Base-by-base conservation (phyloP, 2,888 invertebrate species). In the Nymphalis c-album region DNA sequence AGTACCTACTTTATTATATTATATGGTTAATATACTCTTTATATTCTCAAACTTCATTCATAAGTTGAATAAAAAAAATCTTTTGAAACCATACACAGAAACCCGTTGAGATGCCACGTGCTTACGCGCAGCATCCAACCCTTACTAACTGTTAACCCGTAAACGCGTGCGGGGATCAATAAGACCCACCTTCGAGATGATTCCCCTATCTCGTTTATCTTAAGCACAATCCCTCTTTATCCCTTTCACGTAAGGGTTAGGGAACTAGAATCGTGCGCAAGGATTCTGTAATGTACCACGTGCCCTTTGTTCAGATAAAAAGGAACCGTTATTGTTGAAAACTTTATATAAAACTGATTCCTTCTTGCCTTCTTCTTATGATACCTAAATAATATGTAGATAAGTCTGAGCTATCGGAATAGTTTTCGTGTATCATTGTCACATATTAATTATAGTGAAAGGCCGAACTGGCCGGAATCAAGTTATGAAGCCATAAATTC, bases 101-200 rank as follows among this genome's bases (percentile, higher is more conserved):
- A 70, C 73, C 67, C 60, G 67, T 69, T 61, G 64, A 67, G 68
- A 71, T n/a, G 71, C 73, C 86, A 77, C 86, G 86, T 88, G 87
- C 86, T 78, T 76, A 71, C 72, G 82, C 87, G 85, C 89, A 90
- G 88, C 88, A 83, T 81, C 84, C 85, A 84, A 80, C 75, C 76
- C 77, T 55, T 75, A 73, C 70, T 62, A 75, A 72, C 67, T 72
- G 78, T 86, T 87, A 90, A 91, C 90, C 88, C 88, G 77, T 76
- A 75, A 89, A 83, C 90, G 88, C 89, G 90, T 90, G 90, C 87
- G 79, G 84, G 82, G 89, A 87, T 89, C 86, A 88, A 86, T 82
- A 78, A 72, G 80, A 82, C 85, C 86, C 83, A 84, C 84, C 85
- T 86, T 77, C 84, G 74, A 84, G 81, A 83, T 80, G 83, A 80